Percentiles rank a stretch among this genome's conserved stretches.
Evolutionary conservation across 2,888 invertebrate genomes (phyloP).

Genomic region (Drosophila suboccidentalis): DNA sequence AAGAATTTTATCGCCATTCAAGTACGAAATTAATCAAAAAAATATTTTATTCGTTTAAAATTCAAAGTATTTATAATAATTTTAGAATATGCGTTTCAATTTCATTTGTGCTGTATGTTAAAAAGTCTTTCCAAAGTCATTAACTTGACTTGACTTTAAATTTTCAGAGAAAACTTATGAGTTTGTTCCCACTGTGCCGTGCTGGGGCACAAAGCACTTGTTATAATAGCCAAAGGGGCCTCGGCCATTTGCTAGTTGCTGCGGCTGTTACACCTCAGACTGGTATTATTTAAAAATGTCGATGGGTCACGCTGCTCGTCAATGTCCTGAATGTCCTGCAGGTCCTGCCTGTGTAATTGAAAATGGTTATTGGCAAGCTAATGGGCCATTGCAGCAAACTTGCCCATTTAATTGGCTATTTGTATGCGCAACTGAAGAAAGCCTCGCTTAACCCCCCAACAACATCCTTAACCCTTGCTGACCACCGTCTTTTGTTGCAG

Average conservation of each 20-base stretch:
- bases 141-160: not conserved
- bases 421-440: constrained; percentile 57
- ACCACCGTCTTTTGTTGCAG: constrained; percentile 85
- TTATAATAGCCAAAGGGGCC: constrained; percentile 30
- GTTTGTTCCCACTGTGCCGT: constrained; percentile 27
- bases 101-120: too few relatives aligned
- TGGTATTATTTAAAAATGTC: constrained; percentile 77
- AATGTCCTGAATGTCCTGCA: constrained; percentile 32
- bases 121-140: too few relatives aligned
- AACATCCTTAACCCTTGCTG: not conserved
- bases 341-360: constrained; percentile 69
- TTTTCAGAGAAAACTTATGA: not conserved
- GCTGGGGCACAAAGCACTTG: constrained; percentile 27
- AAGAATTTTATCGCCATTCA: too few relatives aligned
- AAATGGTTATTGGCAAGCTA: constrained; percentile 79
- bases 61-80: too few relatives aligned
- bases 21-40: too few relatives aligned
- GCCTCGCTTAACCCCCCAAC: not conserved
- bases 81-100: too few relatives aligned
- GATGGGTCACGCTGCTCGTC: constrained; percentile 72
- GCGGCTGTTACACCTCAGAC: constrained; percentile 60
- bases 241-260: constrained; percentile 45
- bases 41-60: too few relatives aligned
- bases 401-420: constrained; percentile 70
- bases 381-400: constrained; percentile 53